Percentiles rank a stretch among this genome's conserved stretches.
phyloP scores from a whole-genome alignment of 1,140 invertebrate species.

The Heliconius hermathena region DNA sequence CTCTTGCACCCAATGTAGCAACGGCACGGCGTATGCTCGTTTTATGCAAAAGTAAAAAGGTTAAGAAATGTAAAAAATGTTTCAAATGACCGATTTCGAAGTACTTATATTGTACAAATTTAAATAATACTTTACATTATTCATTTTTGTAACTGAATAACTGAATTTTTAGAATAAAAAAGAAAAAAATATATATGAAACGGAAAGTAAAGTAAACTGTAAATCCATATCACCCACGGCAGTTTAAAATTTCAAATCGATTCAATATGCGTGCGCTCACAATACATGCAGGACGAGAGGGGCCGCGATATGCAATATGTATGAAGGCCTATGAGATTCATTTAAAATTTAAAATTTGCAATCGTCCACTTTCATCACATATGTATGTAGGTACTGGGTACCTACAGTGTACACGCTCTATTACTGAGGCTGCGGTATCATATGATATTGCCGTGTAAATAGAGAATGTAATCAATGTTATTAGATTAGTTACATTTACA shows the following conservation, averaged over 20 bases:
- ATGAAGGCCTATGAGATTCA: slow-evolving; percentile 27
- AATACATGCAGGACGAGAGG: slow-evolving; percentile 23
- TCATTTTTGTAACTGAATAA: neutral
- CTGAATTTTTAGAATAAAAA: neutral
- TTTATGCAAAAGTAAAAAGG: neutral
- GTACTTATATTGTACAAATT: too few species aligned
- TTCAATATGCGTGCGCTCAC: slow-evolving; percentile 17
- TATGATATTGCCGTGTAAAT: slow-evolving; percentile 15
- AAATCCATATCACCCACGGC: slow-evolving; percentile 3
- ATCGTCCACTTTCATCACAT: slow-evolving; percentile 21
- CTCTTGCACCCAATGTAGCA: slow-evolving; percentile 30
- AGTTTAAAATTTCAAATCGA: slow-evolving; percentile 32
- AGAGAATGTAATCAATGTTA: slow-evolving; percentile 17
- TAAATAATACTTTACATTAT: neutral
- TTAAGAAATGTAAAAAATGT: neutral
- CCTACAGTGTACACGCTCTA: neutral
- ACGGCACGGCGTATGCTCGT: slow-evolving; percentile 16
- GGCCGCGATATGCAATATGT: slow-evolving; percentile 26
- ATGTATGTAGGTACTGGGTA: neutral
- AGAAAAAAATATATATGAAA: neutral
- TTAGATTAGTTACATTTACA: slow-evolving; percentile 13
- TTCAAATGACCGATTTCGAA: neutral
- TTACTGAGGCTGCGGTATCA: slow-evolving; percentile 10
- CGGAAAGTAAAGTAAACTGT: neutral
- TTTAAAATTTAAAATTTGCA: slow-evolving; percentile 27